Evolutionary conservation across 2,113 vertebrate species (phyloP).

Genomic region (Phasianus colchicus): DNA sequence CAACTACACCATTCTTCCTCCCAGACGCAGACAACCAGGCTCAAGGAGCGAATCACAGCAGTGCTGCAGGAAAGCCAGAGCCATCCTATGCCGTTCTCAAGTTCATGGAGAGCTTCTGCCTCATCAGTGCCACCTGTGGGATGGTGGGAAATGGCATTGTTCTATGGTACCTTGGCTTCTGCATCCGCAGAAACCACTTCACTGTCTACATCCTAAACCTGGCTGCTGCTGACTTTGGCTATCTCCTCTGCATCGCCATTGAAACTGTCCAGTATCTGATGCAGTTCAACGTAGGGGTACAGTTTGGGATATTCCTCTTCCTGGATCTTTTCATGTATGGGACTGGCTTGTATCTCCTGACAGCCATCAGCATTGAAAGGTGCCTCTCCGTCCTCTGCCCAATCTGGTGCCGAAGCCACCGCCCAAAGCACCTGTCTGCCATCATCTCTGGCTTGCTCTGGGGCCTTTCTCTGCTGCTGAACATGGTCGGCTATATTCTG

Average conservation of each 20-base stretch:
- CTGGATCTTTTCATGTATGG: slow-evolving; percentile 40
- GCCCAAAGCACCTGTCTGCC: not conserved
- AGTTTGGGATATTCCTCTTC: slow-evolving; percentile 64
- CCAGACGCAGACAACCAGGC: not conserved
- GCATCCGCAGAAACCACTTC: slow-evolving; percentile 77
- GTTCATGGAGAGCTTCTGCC: slow-evolving; percentile 71
- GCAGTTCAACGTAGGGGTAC: slow-evolving; percentile 64
- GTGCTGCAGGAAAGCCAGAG: not conserved
- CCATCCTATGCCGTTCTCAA: not conserved
- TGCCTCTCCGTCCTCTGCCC: slow-evolving; percentile 57
- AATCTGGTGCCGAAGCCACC: slow-evolving; percentile 48
- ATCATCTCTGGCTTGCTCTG: slow-evolving; percentile 17
- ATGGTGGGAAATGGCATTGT: slow-evolving; percentile 77
- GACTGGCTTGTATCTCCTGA: slow-evolving; percentile 48
- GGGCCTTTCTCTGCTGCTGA: slow-evolving; percentile 37
- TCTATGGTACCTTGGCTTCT: slow-evolving; percentile 77
- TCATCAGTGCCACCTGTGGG: slow-evolving; percentile 73
- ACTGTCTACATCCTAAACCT: slow-evolving; percentile 78
- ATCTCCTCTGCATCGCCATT: slow-evolving; percentile 73
- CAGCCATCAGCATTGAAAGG: slow-evolving; percentile 39
- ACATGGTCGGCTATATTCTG: not conserved
- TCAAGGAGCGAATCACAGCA: not conserved
- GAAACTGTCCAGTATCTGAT: slow-evolving; percentile 66
- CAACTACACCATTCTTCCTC: not conserved
- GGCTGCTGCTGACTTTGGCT: slow-evolving; percentile 67